phyloP scores from a whole-genome alignment of 2,113 vertebrate genomes.

The Menura novaehollandiae region DNA sequence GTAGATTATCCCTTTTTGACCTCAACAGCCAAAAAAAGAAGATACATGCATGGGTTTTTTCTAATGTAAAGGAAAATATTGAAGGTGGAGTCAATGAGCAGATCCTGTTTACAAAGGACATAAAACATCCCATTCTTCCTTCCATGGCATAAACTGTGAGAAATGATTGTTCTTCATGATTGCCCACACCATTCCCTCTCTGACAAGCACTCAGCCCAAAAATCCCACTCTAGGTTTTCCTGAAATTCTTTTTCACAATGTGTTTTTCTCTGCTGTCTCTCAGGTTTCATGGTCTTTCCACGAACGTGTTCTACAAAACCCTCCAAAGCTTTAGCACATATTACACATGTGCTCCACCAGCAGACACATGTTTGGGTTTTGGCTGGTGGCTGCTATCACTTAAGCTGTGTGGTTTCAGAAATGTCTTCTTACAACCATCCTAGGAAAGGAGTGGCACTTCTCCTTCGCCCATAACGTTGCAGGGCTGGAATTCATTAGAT shows the following conservation, averaged over 20 bases:
- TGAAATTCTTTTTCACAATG: background rate
- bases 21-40: background rate
- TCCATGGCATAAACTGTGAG: background rate
- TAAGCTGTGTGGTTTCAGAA: background rate
- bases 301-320: background rate
- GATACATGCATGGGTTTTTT: background rate
- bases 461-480: background rate
- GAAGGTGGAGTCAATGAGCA: background rate
- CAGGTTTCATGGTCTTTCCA: background rate
- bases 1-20: background rate
- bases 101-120: background rate
- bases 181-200: background rate
- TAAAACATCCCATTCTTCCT: background rate
- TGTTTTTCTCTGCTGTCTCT: background rate
- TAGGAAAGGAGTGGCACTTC: slow-evolving; percentile 1
- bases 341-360: background rate
- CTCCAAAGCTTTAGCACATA: background rate
- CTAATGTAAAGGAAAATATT: background rate
- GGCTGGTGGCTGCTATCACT: slow-evolving; percentile 10
- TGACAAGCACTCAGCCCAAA: background rate
- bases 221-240: background rate
- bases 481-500: slow-evolving; percentile 23
- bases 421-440: background rate
- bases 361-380: background rate
- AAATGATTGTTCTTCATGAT: background rate